These are phyloP conservation scores for Gambelia wislizenii DNA, from an alignment of 2,797 vertebrate species.

Conservation along the genomic window DNA sequence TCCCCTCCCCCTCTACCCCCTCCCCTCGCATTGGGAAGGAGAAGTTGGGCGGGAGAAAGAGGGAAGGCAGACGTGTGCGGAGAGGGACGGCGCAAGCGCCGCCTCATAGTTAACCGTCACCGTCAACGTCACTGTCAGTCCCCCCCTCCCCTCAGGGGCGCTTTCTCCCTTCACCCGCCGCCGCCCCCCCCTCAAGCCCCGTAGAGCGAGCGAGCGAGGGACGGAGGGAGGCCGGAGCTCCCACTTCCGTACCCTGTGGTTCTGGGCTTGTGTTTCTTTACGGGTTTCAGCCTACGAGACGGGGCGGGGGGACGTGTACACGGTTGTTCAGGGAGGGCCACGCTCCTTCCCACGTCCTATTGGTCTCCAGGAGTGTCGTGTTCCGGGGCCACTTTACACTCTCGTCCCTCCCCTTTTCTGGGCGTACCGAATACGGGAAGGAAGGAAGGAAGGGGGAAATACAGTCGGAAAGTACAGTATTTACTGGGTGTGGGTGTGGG, in stretches of 20 bases:
- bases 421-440: not conserved
- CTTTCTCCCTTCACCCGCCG: not conserved
- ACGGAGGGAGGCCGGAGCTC: too few species aligned
- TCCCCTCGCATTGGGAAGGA: not conserved
- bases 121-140: slow-evolving; percentile 23
- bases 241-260: too few species aligned
- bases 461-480: too few species aligned
- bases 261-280: too few species aligned
- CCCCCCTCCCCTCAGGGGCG: not conserved
- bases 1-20: not conserved
- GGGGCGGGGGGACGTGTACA: not conserved
- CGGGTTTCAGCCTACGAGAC: not conserved
- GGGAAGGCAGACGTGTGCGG: not conserved
- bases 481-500: too few species aligned
- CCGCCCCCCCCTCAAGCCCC: not conserved
- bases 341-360: too few species aligned
- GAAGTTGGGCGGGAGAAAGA: too few species aligned
- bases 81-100: slow-evolving; percentile 10
- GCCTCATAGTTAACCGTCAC: not conserved
- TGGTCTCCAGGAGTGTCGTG: not conserved
- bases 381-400: not conserved
- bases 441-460: not conserved
- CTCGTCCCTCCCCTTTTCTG: too few species aligned
- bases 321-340: too few species aligned
- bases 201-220: not conserved